Base-by-base conservation (phyloP, 2,888 invertebrate genomes). In the Cantharis nigra region DNA sequence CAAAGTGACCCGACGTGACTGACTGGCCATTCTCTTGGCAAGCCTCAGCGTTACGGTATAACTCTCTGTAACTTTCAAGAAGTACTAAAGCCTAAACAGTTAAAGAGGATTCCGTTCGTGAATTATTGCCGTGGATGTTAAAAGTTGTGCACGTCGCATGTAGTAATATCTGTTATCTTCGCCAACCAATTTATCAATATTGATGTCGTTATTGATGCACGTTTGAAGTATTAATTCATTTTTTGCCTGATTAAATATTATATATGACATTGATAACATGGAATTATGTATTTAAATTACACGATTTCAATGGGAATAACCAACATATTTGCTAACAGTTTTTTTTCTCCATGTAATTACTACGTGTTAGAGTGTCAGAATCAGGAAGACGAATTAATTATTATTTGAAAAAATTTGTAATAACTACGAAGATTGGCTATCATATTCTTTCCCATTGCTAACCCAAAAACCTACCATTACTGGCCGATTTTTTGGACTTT, bases 21-120 rank as follows among this genome's bases (percentile, higher is more conserved):
- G 77, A 77, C 77, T 77, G 77, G 74, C 77, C 71, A 77, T 69
- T 71, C 77, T 71, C 16, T 23, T 65, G 65, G 71, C 49, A 69
- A 76, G 76, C 65, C 9, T 72, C 64, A 77, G 69, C 77, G 67
- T 70, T 70, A 73, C 77, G 20, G 74, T 71, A 70, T 77, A 73
- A 77, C 77, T 73, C 33, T 74, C n/a, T 28, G 63, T 77, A 71
- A 74, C 73, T 74, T 71, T 74, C 77, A 26, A 71, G 77, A 70
- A 71, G 71, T 71, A 74, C 64, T 71, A 49, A 49, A 49, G n/a
- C 49, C 49, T 49, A 65, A 74, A 77, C 70, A 65, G 73, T 72
- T 76, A 70, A 76, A 70, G 72, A 76, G 30, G 49, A 69, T 30
- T 70, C 71, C 26, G 65, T 11, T n/a, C 3, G 26, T 49, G 49